Conservation (phyloP, 2,888 invertebrate genomes). For the Liopterus haemorrhoidalis region DNA sequence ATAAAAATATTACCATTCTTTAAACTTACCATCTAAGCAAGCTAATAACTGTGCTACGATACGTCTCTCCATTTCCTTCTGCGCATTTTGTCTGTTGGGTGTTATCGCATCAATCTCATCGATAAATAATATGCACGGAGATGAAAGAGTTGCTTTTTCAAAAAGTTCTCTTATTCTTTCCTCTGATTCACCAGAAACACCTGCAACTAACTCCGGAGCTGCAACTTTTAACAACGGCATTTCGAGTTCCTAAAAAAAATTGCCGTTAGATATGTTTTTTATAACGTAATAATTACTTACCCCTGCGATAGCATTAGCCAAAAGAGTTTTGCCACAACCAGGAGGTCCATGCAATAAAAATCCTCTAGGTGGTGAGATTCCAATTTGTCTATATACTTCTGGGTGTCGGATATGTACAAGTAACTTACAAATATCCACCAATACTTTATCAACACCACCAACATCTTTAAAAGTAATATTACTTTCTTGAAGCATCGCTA, state of each 20-base stretch:
- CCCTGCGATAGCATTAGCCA: slow-evolving; percentile 78
- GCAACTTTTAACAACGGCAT: slow-evolving; percentile 81
- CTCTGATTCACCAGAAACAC: slow-evolving; percentile 94
- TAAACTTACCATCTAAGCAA: slow-evolving; percentile 73
- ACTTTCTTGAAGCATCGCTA: slow-evolving; percentile 40
- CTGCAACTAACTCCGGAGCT: slow-evolving; percentile 88
- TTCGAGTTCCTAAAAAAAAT: slow-evolving; percentile 61
- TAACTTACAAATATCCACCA: slow-evolving; percentile 48
- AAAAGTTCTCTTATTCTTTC: slow-evolving; percentile 87
- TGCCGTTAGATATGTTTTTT: neutral
- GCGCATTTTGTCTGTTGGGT: slow-evolving; percentile 80
- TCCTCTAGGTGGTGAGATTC: slow-evolving; percentile 82
- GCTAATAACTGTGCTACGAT: slow-evolving; percentile 89
- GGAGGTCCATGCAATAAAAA: slow-evolving; percentile 93
- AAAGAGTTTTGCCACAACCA: slow-evolving; percentile 84
- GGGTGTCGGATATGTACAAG: slow-evolving; percentile 84
- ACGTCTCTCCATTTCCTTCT: slow-evolving; percentile 92
- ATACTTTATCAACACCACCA: slow-evolving; percentile 72
- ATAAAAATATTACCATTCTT: slow-evolving; percentile 41
- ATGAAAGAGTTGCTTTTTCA: slow-evolving; percentile 66
- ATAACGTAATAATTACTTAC: slow-evolving; percentile 44
- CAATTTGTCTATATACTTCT: slow-evolving; percentile 78
- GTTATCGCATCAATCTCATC: slow-evolving; percentile 98
- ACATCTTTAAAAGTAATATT: slow-evolving; percentile 66
- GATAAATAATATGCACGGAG: slow-evolving; percentile 84